Base-by-base conservation (phyloP, 2,797 vertebrate genomes). In the Siniperca scherzeri region DNA sequence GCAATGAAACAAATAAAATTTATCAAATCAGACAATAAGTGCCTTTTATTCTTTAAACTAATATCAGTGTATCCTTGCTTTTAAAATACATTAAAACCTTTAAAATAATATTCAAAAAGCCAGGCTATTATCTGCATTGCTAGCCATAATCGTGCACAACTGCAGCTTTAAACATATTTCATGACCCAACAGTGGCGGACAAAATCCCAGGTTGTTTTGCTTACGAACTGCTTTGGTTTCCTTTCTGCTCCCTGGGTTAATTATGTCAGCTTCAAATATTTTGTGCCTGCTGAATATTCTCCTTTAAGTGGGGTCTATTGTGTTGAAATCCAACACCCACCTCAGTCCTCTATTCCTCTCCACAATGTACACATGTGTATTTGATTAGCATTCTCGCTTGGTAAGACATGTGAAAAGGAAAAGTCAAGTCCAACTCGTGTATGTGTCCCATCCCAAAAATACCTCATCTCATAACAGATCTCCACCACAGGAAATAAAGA, bases 271-370 rank as follows among this genome's bases (percentile, higher is more conserved):
- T 88, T 81, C 68, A 90, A 86, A 88, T 87, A 81, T 85, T 85
- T 87, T 90, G 62, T 76, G 74, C 77, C 55, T 52, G 57, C 78
- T 70, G 78, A 92, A 88, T 87, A 78, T 82, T 89, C 57, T 72
- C 69, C 77, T 90, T 82, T 74, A 74, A 88, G 88, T 91, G 78
- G 70, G 76, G 78, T 93, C 77, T 79, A 55, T 67, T 80, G 76
- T 84, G 88, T 65, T 89, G 90, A 92, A 93, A 93, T 88, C 67
- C 67, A 87, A 89, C 71, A 84, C 89, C 46, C 46, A 69, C 72
- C 65, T 65, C 46, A 3, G 70, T n/a, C 66, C 40, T 71, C 33
- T 80, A 80, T 79, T 72, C 72, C 80, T 83, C 55, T 69, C 79
- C 44, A 33, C 72, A 17, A 79, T 66, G 70, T 80, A 66, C 86